Conservation (phyloP, 2,888 invertebrate species). For the Cepaea hortensis region DNA sequence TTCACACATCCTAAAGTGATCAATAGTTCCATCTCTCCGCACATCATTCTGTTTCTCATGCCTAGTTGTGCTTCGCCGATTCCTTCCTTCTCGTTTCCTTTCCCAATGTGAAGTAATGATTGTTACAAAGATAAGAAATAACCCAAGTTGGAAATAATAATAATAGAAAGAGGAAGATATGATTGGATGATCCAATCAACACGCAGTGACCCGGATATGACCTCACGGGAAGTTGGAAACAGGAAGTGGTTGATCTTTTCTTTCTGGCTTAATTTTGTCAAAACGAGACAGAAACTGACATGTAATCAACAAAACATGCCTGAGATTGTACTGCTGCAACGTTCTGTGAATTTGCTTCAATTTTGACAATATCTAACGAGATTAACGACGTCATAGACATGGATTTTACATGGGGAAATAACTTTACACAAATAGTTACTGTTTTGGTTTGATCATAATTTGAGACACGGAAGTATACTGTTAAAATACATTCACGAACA, state of each 20-base stretch:
- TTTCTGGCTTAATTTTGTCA: background rate
- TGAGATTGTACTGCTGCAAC: no score
- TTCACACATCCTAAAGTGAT: background rate
- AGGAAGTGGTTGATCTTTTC: background rate
- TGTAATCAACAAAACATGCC: no score
- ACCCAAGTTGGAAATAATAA: background rate
- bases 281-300: background rate
- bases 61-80: background rate
- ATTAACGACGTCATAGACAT: no score
- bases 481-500: no score
- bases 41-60: background rate
- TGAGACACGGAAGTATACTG: no score
- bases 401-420: no score
- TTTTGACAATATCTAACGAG: no score
- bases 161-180: background rate
- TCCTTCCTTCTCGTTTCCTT: background rate
- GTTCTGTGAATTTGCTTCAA: no score
- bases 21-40: background rate
- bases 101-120: background rate
- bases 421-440: no score
- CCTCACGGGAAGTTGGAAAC: background rate
- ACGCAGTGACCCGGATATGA: conserved; percentile 4
- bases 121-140: background rate
- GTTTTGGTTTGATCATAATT: no score
- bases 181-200: conserved; percentile 12